A percentile compares a stretch with the other conserved stretches of the same genome.
Evolutionary conservation across 2,113 vertebrate genomes (phyloP).

Genomic region (Megalops atlanticus): DNA sequence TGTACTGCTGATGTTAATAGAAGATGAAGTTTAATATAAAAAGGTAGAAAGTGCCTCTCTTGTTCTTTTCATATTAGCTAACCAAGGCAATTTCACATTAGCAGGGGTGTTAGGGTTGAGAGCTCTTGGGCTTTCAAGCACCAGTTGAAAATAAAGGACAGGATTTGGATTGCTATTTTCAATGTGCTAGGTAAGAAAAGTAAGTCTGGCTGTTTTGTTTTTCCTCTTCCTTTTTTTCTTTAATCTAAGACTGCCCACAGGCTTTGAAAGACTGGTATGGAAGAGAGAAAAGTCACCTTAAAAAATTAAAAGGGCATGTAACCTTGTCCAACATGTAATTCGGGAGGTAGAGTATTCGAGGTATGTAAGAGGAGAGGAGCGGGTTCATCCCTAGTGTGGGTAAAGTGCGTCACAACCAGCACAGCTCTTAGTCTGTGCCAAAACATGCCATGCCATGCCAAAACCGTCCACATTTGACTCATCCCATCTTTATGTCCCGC

Average conservation of each 20-base stretch:
- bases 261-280: constrained; percentile 35
- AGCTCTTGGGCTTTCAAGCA: constrained; percentile 65
- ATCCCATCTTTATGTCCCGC: constrained; percentile 23
- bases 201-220: constrained; percentile 29
- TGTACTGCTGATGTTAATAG: constrained; percentile 66
- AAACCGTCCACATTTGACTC: constrained; percentile 6
- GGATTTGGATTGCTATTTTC: constrained; percentile 47
- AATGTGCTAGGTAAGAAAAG: constrained; percentile 43
- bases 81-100: constrained; percentile 63
- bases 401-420: background rate
- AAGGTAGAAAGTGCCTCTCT: constrained; percentile 56
- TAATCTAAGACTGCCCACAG: background rate
- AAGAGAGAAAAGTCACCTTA: constrained; percentile 31
- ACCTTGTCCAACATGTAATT: background rate
- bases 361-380: background rate
- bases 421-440: background rate
- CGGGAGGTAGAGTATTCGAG: no score
- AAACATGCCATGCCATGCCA: background rate
- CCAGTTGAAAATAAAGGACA: constrained; percentile 61
- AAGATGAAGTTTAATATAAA: constrained; percentile 68
- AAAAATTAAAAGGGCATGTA: constrained; percentile 35
- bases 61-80: constrained; percentile 54
- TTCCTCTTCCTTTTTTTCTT: constrained; percentile 37
- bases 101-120: constrained; percentile 59
- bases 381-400: background rate